Evolutionary conservation across 2,797 vertebrate genomes (phyloP), one percentile per base, ranked within the genome.

Genomic region (Heterohyrax brucei): DNA sequence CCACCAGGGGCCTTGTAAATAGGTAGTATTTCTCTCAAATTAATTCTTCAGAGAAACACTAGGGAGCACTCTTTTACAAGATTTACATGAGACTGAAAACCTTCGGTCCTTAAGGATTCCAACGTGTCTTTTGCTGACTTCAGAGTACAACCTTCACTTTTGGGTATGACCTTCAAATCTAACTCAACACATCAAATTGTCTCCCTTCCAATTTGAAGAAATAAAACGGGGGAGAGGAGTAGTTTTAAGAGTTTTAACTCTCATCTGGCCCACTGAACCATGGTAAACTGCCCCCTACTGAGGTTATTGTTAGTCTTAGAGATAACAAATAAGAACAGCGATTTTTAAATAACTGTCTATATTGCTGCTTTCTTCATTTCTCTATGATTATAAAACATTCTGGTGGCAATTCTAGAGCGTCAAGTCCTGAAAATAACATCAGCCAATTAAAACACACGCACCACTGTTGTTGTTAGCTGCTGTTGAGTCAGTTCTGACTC

Each of bases 31-130:
- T 89, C 73, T 95, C 88, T 95, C 80, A 72, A 90, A 78, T 81
- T 92, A 79, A 48, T 97, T 97, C 87, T 80, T 95, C 68, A 91
- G 80, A 86, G 46, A 2, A 72, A 75, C 95, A 91, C 94, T 95
- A 94, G 97, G 89, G 87, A 96, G 87, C 97, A 83, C 87, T 90
- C 77, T 96, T 89, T 64, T 88, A 90, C 70, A 95, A 61, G 33
- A 88, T 83, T 94, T 91, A 86, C 10, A 44, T 33, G 28, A 93
- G 86, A 66, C 62, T 26, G 77, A 73, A 8, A 56, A n/a, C 5
- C 39, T 93, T 73, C 78, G 24, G 75, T 70, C 53, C 59, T 84
- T 95, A 81, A 87, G 80, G 30, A 76, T 10, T 72, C n/a, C 87
- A 88, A 87, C 13, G 16, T 75, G 64, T 70, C 90, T 85, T 94